Evolutionary conservation across 1,140 invertebrate species (phyloP), one percentile per base, ranked within the genome.

Genomic region (Drosophila insularis): DNA sequence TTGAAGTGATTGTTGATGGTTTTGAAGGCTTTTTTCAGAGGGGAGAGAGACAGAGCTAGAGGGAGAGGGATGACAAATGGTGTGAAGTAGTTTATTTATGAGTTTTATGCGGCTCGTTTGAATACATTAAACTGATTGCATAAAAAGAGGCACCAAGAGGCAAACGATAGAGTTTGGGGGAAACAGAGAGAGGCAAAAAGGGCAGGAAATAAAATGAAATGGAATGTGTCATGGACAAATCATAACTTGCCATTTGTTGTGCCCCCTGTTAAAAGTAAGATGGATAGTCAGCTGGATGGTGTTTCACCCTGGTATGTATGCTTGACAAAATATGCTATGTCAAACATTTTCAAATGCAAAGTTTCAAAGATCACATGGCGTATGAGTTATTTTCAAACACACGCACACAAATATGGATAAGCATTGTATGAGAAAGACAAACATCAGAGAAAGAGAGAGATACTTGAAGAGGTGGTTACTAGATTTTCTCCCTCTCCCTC

Each of bases 51-150:
- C 0, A 23, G 23, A 27, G 23, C 1, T 1, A 32, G 31, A 32
- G 31, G 1, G 10, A 2, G 23, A 4, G 3, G 31, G 56, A 59
- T 62, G 32, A 59, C 72, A 59, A 58, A 66, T 64, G 63, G 58
- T 75, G 72, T 53, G 71, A 68, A 62, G 67, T 27, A 40, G 58
- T 50, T 74, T 75, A 75, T 75, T 75, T 75, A 75, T 75, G 73
- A 46, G 71, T 58, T 68, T 53, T 53, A 64, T 75, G 63, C 56
- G 64, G 60, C 60, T 62, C 39, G 60, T 75, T 67, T 61, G 64
- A 63, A 74, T 74, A 75, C 71, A 74, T 74, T 75, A 68, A 59
- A 23, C 50, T 62, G 60, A 62, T 62, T 62, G 60, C 60, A 46
- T 27, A 31, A 35, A 58, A 58, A 31, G 27, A 53, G 32, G 32